These are phyloP conservation scores for Drosophila athabasca DNA, from an alignment of 1,140 invertebrate species.

Conservation along the genomic window DNA sequence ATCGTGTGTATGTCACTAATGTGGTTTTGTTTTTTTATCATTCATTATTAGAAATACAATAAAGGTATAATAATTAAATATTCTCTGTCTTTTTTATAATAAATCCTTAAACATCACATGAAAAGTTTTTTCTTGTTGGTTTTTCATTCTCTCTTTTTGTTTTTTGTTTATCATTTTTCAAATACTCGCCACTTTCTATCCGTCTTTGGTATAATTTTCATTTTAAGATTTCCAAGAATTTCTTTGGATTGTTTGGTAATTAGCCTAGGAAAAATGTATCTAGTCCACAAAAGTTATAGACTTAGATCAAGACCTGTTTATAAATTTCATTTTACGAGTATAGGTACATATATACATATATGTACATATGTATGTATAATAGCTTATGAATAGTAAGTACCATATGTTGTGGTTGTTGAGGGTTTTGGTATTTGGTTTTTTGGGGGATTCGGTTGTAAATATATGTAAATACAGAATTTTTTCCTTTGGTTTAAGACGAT, in stretches of 20 bases:
- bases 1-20: conserved; percentile 49
- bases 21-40: conserved; percentile 20
- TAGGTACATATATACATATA: conserved; percentile 7
- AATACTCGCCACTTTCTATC: conserved; percentile 28
- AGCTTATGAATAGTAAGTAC: conserved; percentile 54
- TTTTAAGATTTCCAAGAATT: conserved; percentile 32
- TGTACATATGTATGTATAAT: conserved; percentile 34
- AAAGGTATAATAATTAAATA: conserved; percentile 68
- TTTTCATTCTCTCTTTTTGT: conserved; percentile 1
- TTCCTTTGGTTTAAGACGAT: conserved; percentile 47
- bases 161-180: conserved; percentile 23
- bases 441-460: conserved; percentile 56
- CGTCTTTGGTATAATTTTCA: conserved; percentile 42
- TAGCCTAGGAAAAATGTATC: conserved; percentile 71
- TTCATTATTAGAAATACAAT: conserved; percentile 61
- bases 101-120: conserved; percentile 78
- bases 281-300: conserved; percentile 76
- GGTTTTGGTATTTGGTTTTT: not conserved
- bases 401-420: conserved; percentile 49
- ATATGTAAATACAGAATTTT: conserved; percentile 52
- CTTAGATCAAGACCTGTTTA: conserved; percentile 77
- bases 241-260: conserved; percentile 24
- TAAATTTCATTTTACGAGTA: conserved; percentile 61
- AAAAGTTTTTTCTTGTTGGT: conserved; percentile 64
- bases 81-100: conserved; percentile 55